Conservation (phyloP, 2,797 vertebrate genomes). For the Falco cherrug region DNA sequence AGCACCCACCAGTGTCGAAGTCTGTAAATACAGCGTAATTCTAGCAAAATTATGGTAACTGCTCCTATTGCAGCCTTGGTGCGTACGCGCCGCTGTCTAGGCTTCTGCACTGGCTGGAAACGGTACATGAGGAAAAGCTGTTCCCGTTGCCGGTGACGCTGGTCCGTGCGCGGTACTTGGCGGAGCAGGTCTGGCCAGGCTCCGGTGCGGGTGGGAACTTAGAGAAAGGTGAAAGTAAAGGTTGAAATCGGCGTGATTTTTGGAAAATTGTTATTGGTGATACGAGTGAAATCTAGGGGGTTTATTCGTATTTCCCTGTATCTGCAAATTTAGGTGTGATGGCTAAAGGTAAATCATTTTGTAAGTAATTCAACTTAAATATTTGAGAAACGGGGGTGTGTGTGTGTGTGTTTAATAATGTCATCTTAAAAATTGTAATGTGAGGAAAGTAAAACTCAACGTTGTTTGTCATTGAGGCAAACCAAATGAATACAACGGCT, state of each 20-base stretch:
- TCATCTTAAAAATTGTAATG: neutral
- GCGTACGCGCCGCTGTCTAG: neutral
- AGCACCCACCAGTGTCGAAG: slow-evolving; percentile 53
- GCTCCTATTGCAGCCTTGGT: neutral
- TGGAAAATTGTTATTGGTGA: neutral
- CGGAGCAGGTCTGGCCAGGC: neutral
- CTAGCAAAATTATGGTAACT: slow-evolving; percentile 46
- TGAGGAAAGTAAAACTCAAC: neutral
- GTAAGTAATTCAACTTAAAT: neutral
- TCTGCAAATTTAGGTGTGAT: neutral
- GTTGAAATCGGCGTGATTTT: neutral
- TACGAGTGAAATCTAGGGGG: neutral
- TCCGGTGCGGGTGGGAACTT: neutral
- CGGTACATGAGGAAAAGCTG: neutral
- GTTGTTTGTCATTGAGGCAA: neutral
- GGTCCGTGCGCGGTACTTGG: neutral
- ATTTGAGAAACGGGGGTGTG: neutral
- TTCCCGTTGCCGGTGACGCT: neutral
- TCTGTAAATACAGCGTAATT: slow-evolving; percentile 56
- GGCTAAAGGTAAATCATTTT: neutral
- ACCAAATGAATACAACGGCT: neutral
- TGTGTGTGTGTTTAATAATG: neutral
- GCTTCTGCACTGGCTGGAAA: neutral
- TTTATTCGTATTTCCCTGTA: neutral
- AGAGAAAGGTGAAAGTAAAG: neutral